Percentiles rank a stretch among this genome's conserved stretches.
phyloP scores from a whole-genome alignment of 2,888 invertebrate species.

The Yponomeuta cagnagella region DNA sequence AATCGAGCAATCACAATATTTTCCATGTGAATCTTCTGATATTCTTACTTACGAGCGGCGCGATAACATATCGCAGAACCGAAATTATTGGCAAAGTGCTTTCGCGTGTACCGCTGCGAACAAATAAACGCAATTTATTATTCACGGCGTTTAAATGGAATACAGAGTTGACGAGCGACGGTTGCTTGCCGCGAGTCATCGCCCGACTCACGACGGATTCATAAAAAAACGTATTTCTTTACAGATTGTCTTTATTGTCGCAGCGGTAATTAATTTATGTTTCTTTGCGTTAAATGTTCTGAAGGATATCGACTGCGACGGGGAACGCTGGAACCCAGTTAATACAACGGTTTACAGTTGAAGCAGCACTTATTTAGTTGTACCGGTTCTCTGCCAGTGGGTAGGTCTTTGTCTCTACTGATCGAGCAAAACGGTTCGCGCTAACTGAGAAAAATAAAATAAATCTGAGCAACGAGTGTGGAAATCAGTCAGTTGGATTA shows the following conservation, averaged over 20 bases:
- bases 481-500: too few species aligned
- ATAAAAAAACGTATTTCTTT: neutral
- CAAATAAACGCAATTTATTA: constrained; percentile 26
- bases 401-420: too few species aligned
- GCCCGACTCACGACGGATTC: neutral
- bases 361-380: too few species aligned
- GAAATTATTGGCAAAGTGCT: constrained; percentile 29
- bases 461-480: too few species aligned
- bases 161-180: neutral
- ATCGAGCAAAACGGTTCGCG: too few species aligned
- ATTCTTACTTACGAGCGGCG: neutral
- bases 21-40: neutral
- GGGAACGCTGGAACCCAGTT: neutral
- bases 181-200: neutral
- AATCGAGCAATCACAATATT: neutral
- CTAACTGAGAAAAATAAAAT: too few species aligned
- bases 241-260: neutral
- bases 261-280: neutral
- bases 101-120: constrained; percentile 25
- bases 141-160: constrained; percentile 17
- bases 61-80: constrained; percentile 19
- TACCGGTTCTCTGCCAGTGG: too few species aligned
- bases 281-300: neutral
- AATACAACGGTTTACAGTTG: neutral
- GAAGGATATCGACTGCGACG: neutral